phyloP scores from a whole-genome alignment of 2,888 invertebrate species.

The Atherix ibis region DNA sequence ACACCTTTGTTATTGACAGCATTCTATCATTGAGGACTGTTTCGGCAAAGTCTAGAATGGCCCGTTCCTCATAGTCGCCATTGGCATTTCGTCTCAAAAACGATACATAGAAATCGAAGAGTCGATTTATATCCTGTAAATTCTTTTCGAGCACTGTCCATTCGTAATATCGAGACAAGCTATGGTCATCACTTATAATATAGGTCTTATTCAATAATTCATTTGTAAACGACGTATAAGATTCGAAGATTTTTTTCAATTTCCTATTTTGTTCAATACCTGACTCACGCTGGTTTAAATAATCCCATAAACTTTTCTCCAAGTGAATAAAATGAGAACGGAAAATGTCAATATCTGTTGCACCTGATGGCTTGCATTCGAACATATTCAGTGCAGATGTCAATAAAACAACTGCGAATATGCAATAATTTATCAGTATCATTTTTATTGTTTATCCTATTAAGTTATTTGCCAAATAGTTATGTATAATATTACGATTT shows the following conservation, averaged over 20 bases:
- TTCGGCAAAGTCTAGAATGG: constrained; percentile 48
- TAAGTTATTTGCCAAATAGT: too few relatives aligned
- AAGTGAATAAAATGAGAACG: constrained; percentile 41
- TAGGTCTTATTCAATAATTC: constrained; percentile 14
- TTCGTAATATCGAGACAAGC: constrained; percentile 38
- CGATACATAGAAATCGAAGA: constrained; percentile 50
- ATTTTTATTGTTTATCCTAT: too few relatives aligned
- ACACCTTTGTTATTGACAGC: constrained; percentile 37
- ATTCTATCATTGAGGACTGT: constrained; percentile 47
- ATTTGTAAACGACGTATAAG: constrained; percentile 21
- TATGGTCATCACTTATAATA: constrained; percentile 18
- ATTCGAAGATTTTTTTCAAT: constrained; percentile 25
- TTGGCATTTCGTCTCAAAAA: constrained; percentile 29
- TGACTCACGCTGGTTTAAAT: constrained; percentile 19
- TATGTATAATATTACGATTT: too few relatives aligned
- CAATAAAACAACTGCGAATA: background rate
- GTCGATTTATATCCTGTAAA: constrained; percentile 43
- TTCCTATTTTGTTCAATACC: constrained; percentile 18
- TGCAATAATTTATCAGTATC: too few relatives aligned
- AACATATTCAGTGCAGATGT: too few relatives aligned
- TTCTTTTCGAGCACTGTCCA: constrained; percentile 48
- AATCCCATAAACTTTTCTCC: constrained; percentile 33
- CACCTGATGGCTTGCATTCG: constrained; percentile 9
- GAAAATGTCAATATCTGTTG: constrained; percentile 40
- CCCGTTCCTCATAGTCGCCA: constrained; percentile 34